Percentiles rank a stretch among this genome's conserved stretches.
Evolutionary conservation across 2,113 vertebrate genomes (phyloP).

Genomic region (Melanotaenia duboulayi): DNA sequence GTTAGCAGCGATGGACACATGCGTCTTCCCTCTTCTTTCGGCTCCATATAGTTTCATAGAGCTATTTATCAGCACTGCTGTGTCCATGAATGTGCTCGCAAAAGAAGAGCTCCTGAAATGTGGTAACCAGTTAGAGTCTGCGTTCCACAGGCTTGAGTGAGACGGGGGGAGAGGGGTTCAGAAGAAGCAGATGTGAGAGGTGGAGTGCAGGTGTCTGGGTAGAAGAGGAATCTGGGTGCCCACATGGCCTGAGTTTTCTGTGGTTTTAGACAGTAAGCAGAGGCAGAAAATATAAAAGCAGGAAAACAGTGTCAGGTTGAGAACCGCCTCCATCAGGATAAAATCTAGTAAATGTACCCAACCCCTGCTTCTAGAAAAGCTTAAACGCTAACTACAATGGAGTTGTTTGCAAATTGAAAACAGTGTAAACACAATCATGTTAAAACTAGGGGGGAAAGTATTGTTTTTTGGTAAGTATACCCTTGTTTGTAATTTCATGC

Average conservation of each 20-base stretch:
- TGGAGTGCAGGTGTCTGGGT: slow-evolving; percentile 57
- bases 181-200: slow-evolving; percentile 55
- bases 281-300: background rate
- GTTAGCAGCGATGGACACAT: slow-evolving; percentile 24
- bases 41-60: slow-evolving; percentile 33
- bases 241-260: slow-evolving; percentile 26
- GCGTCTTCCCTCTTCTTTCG: slow-evolving; percentile 20
- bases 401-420: too few relatives aligned
- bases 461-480: too few relatives aligned
- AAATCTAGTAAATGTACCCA: too few relatives aligned
- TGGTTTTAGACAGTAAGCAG: slow-evolving; percentile 1
- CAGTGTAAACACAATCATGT: too few relatives aligned
- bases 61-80: slow-evolving; percentile 26
- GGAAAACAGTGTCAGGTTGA: background rate
- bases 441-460: too few relatives aligned
- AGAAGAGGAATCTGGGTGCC: slow-evolving; percentile 38
- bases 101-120: slow-evolving; percentile 41
- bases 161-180: slow-evolving; percentile 34
- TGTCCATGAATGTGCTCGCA: slow-evolving; percentile 10
- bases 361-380: background rate
- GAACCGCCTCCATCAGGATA: background rate
- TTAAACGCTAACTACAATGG: too few relatives aligned
- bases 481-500: too few relatives aligned
- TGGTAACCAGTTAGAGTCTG: slow-evolving; percentile 31
- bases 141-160: slow-evolving; percentile 44